Evolutionary conservation across 2,797 vertebrate species (phyloP).

Genomic region (Delichon dasypus): DNA sequence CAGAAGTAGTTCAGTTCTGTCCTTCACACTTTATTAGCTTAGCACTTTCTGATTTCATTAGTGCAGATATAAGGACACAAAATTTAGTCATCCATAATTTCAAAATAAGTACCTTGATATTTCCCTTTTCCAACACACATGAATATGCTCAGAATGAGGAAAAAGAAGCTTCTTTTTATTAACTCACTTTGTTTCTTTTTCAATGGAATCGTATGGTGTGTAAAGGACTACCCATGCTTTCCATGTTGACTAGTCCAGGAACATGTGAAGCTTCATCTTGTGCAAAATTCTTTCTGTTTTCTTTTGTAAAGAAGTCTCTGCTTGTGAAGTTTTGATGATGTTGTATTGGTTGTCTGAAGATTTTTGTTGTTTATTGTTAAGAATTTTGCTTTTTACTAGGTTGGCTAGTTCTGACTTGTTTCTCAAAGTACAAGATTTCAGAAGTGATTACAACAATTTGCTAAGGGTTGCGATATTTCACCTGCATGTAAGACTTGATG

Average conservation of each 20-base stretch:
- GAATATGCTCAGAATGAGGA: not conserved
- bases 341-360: not conserved
- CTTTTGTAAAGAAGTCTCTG: not conserved
- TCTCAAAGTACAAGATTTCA: not conserved
- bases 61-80: not conserved
- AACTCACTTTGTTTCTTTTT: not conserved
- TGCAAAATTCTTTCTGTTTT: not conserved
- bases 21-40: not conserved
- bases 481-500: not conserved
- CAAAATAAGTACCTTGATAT: not conserved
- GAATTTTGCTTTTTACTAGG: not conserved
- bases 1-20: not conserved
- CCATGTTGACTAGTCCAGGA: not conserved
- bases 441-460: not conserved
- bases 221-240: not conserved
- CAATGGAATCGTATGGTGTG: not conserved
- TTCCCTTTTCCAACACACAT: not conserved
- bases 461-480: not conserved
- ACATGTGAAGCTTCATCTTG: not conserved
- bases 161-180: not conserved
- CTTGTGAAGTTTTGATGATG: not conserved
- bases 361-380: not conserved
- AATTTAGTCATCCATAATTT: not conserved
- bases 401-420: not conserved
- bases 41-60: not conserved